These are phyloP conservation scores for Spheniscus mendiculus DNA, from an alignment of 2,113 vertebrate genomes.

Conservation along the genomic window DNA sequence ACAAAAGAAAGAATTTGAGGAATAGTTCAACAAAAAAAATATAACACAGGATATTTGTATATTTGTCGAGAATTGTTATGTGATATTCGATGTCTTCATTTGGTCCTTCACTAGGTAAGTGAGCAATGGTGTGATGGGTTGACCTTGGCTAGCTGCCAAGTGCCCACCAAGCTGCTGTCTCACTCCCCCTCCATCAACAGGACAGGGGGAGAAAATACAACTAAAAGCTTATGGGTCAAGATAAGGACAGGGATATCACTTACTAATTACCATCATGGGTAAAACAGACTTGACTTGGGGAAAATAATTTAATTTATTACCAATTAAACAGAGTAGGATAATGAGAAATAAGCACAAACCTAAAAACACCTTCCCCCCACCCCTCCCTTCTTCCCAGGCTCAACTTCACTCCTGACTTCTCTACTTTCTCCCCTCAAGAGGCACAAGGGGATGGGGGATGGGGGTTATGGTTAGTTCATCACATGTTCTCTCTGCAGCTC, in stretches of 20 bases:
- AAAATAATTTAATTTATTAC: not conserved
- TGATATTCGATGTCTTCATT: not conserved
- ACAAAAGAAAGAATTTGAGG: not conserved
- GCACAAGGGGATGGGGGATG: accelerated
- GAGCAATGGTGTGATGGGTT: not conserved
- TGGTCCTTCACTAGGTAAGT: not conserved
- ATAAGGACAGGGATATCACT: not conserved
- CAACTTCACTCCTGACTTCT: not conserved
- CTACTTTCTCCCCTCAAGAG: accelerated
- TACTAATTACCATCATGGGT: not conserved
- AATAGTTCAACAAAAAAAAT: not conserved
- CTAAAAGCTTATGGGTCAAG: not conserved
- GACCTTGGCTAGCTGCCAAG: not conserved
- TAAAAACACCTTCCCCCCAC: not conserved
- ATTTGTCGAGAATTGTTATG: not conserved
- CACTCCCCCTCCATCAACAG: not conserved
- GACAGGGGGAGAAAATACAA: not conserved
- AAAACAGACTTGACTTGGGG: not conserved
- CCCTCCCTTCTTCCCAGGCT: not conserved
- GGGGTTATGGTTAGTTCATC: not conserved
- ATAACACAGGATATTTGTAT: not conserved
- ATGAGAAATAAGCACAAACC: not conserved
- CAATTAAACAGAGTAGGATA: not conserved
- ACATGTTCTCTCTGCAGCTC: accelerated
- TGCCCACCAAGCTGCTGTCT: not conserved